phyloP scores from a whole-genome alignment of 1,140 invertebrate genomes.

The Marisa cornuarietis region DNA sequence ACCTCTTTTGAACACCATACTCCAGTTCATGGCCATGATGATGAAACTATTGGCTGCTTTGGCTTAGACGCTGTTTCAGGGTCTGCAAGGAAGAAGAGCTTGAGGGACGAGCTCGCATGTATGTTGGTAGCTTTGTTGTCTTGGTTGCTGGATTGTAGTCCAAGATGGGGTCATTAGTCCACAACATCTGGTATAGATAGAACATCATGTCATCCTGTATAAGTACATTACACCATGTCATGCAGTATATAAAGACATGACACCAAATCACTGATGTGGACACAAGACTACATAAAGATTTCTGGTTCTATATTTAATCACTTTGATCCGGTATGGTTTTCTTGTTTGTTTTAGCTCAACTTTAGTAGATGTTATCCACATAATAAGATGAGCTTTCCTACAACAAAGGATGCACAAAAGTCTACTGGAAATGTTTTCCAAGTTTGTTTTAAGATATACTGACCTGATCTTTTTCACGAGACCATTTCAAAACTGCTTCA shows the following conservation, averaged over 20 bases:
- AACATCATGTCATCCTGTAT: background rate
- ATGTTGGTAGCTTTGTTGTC: conserved; percentile 55
- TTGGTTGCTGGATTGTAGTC: conserved; percentile 64
- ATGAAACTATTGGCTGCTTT: too few relatives aligned
- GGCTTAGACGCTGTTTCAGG: conserved; percentile 1
- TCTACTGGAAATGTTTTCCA: background rate
- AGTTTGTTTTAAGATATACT: conserved; percentile 1
- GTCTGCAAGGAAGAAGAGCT: conserved; percentile 33
- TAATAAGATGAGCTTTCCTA: too few relatives aligned
- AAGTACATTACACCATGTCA: background rate
- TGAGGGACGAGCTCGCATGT: conserved; percentile 53
- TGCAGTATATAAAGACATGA: background rate
- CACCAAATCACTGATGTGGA: background rate
- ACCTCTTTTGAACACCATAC: too few relatives aligned
- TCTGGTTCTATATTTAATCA: background rate
- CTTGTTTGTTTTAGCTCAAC: background rate
- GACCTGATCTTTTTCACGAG: conserved; percentile 65
- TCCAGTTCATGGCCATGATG: too few relatives aligned
- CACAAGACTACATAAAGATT: background rate
- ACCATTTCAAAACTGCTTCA: conserved; percentile 69
- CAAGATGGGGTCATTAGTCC: conserved; percentile 70
- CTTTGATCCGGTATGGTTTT: background rate
- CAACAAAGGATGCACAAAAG: too few relatives aligned
- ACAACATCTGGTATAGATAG: conserved; percentile 63
- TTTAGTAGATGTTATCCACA: background rate